Conservation (phyloP, 2,888 invertebrate species). For the Arge pagana region DNA sequence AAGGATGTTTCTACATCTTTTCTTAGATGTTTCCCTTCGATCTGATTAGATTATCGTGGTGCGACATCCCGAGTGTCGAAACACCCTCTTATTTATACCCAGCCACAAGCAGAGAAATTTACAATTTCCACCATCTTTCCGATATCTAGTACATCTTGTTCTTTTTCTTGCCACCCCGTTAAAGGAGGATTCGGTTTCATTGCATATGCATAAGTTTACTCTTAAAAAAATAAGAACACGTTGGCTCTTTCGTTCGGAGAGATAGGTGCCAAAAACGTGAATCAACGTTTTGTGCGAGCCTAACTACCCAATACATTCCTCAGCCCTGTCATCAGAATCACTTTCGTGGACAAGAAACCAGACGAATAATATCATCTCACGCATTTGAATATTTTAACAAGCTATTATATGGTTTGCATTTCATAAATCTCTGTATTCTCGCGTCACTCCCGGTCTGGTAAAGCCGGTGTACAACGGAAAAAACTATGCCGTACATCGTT, state of each 20-base stretch:
- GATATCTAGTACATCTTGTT: conserved; percentile 1
- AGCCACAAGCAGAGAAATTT: conserved; percentile 34
- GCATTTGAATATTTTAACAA: no score
- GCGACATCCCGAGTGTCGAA: conserved; percentile 15
- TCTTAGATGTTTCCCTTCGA: conserved; percentile 14
- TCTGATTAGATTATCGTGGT: conserved; percentile 39
- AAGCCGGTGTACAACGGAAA: no score
- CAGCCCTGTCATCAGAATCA: not conserved
- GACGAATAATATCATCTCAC: no score
- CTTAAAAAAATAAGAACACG: no score
- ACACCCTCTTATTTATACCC: conserved; percentile 14
- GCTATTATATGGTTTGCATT: no score
- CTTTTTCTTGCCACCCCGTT: not conserved
- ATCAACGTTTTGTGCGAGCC: not conserved
- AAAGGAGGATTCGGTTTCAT: not conserved
- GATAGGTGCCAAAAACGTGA: conserved; percentile 7
- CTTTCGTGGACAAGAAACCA: no score
- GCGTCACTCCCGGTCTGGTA: no score
- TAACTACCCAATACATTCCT: not conserved
- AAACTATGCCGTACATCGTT: no score
- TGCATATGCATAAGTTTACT: conserved; percentile 35
- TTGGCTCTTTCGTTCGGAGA: not conserved
- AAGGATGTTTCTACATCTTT: conserved; percentile 19
- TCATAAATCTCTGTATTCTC: no score
- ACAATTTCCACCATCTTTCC: conserved; percentile 31